phyloP scores from a whole-genome alignment of 2,888 invertebrate genomes.

The Aphodius sticticus region DNA sequence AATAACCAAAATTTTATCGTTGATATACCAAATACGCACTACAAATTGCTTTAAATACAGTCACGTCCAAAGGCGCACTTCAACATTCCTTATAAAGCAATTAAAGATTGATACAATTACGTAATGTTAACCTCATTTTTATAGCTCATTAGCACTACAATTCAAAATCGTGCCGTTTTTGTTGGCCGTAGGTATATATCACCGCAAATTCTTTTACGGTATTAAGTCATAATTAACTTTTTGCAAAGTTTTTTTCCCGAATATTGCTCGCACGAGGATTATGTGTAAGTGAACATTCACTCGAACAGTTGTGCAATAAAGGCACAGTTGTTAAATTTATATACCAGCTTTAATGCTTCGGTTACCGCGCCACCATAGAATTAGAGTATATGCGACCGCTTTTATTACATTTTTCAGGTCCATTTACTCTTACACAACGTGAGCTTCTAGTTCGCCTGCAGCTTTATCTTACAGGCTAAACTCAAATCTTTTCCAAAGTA shows the following conservation, averaged over 20 bases:
- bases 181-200: background rate
- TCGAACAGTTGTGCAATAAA: constrained; percentile 27
- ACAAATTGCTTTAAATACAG: background rate
- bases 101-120: background rate
- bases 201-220: background rate
- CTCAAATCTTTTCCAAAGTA: background rate
- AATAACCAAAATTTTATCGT: background rate
- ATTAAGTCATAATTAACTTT: background rate
- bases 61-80: background rate
- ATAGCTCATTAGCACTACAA: background rate
- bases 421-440: background rate
- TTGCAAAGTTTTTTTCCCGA: background rate
- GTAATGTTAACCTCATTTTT: background rate
- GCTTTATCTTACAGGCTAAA: background rate
- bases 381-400: background rate
- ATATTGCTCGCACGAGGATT: background rate
- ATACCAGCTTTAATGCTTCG: constrained; percentile 30
- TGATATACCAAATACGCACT: background rate
- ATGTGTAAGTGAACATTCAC: constrained; percentile 26
- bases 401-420: background rate
- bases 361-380: constrained; percentile 14
- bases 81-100: background rate
- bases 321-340: constrained; percentile 30
- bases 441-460: background rate
- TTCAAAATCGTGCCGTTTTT: background rate